Conservation (phyloP, 2,797 vertebrate genomes). For the Chelonia mydas region DNA sequence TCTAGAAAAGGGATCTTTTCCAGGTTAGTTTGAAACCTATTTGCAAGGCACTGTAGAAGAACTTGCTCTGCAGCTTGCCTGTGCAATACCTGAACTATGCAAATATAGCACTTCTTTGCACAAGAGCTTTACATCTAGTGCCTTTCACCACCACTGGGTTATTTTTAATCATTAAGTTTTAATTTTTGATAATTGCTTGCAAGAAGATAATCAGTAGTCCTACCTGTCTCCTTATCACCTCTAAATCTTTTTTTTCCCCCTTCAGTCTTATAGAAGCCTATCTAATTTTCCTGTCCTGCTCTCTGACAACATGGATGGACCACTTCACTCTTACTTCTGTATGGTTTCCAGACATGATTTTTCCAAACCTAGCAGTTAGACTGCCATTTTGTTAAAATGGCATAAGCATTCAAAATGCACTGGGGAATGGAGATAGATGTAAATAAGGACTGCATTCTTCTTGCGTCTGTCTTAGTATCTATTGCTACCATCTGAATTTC, state of each 20-base stretch:
- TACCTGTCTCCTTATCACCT: neutral
- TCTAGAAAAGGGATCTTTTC: neutral
- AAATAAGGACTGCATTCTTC: slow-evolving; percentile 62
- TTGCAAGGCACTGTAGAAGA: neutral
- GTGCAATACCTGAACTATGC: neutral
- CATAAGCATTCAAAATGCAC: slow-evolving; percentile 56
- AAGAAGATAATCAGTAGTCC: neutral
- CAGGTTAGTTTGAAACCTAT: neutral
- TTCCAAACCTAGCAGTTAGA: slow-evolving; percentile 37
- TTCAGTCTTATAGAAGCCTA: neutral
- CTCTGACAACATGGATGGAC: slow-evolving; percentile 8
- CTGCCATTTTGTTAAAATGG: slow-evolving; percentile 63
- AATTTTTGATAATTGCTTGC: neutral
- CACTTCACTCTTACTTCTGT: slow-evolving; percentile 38
- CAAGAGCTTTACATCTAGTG: neutral
- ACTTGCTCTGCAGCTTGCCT: neutral
- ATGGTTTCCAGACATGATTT: slow-evolving; percentile 19
- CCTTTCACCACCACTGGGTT: neutral
- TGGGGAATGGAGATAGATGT: slow-evolving; percentile 58
- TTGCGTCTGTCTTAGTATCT: slow-evolving; percentile 72
- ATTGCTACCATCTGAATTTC: slow-evolving; percentile 71
- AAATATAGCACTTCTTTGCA: neutral
- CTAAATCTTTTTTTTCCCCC: neutral
- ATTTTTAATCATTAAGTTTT: neutral
- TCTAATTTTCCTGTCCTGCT: neutral